Conservation (phyloP, 2,888 invertebrate genomes). For the Agrochola lota region DNA sequence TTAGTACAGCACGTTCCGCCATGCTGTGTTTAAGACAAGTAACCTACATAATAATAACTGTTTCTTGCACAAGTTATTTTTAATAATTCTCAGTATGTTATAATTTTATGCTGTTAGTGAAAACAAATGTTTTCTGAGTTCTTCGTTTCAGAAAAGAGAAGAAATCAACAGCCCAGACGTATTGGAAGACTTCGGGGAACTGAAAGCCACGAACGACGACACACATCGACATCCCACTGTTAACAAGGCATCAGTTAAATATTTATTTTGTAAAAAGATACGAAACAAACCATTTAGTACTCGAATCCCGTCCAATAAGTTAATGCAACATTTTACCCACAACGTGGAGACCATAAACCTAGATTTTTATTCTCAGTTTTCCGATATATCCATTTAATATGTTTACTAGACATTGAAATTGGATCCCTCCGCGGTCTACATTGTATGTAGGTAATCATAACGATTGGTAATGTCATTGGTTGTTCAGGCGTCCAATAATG, state of each 20-base stretch:
- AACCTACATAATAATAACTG: conserved; percentile 77
- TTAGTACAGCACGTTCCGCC: conserved; percentile 57
- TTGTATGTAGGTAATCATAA: conserved; percentile 56
- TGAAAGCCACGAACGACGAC: conserved; percentile 6
- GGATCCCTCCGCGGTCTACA: conserved; percentile 60
- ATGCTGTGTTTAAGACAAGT: conserved; percentile 69
- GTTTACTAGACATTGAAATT: conserved; percentile 67
- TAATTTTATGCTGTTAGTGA: conserved; percentile 54
- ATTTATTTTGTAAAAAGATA: conserved; percentile 36
- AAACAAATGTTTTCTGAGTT: conserved; percentile 42
- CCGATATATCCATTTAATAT: conserved; percentile 47
- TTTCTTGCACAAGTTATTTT: conserved; percentile 62
- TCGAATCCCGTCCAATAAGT: conserved; percentile 25
- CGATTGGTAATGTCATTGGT: conserved; percentile 54
- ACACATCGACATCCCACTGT: conserved; percentile 26
- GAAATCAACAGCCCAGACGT: conserved; percentile 26
- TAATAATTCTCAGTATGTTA: conserved; percentile 64
- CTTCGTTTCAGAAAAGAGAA: conserved; percentile 39
- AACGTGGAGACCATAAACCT: conserved; percentile 48
- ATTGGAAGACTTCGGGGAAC: conserved; percentile 47
- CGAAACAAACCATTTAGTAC: conserved; percentile 15
- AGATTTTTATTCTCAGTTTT: conserved; percentile 46
- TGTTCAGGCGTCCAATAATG: conserved; percentile 58
- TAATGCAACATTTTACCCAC: conserved; percentile 19
- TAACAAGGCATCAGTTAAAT: conserved; percentile 7